A percentile compares a stretch with the other conserved stretches of the same genome.
phyloP scores from a whole-genome alignment of 2,888 invertebrate species.

The Drosophila paranaensis region DNA sequence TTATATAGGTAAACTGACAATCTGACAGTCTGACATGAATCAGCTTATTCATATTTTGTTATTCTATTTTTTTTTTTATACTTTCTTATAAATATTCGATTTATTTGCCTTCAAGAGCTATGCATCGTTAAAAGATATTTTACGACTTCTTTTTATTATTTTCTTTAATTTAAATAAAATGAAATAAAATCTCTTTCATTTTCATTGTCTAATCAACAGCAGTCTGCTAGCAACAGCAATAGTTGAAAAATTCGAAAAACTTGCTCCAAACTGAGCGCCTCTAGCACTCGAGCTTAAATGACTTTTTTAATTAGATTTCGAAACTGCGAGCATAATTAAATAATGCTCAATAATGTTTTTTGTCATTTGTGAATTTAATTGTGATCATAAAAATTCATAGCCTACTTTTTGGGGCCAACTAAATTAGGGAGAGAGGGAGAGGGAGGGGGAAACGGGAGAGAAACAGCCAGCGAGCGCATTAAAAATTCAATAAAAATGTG shows the following conservation, averaged over 20 bases:
- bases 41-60: too few relatives aligned
- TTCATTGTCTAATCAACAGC: too few relatives aligned
- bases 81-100: too few relatives aligned
- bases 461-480: constrained; percentile 32
- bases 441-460: background rate
- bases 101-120: too few relatives aligned
- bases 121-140: too few relatives aligned
- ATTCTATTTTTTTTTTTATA: too few relatives aligned
- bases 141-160: too few relatives aligned
- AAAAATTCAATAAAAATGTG: constrained; percentile 69
- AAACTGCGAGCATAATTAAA: constrained; percentile 22
- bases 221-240: too few relatives aligned
- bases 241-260: too few relatives aligned
- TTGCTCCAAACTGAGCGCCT: background rate
- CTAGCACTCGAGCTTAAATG: background rate
- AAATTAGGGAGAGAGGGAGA: background rate
- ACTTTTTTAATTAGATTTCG: constrained; percentile 41
- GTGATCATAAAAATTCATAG: constrained; percentile 56
- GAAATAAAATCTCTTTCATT: too few relatives aligned
- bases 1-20: background rate
- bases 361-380: constrained; percentile 45
- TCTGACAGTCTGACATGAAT: background rate
- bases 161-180: too few relatives aligned
- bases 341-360: constrained; percentile 35
- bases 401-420: constrained; percentile 48